A percentile compares a stretch with the other conserved stretches of the same genome.
Conservation (phyloP, 2,113 vertebrate genomes). For the Ariopsis seemanni region DNA sequence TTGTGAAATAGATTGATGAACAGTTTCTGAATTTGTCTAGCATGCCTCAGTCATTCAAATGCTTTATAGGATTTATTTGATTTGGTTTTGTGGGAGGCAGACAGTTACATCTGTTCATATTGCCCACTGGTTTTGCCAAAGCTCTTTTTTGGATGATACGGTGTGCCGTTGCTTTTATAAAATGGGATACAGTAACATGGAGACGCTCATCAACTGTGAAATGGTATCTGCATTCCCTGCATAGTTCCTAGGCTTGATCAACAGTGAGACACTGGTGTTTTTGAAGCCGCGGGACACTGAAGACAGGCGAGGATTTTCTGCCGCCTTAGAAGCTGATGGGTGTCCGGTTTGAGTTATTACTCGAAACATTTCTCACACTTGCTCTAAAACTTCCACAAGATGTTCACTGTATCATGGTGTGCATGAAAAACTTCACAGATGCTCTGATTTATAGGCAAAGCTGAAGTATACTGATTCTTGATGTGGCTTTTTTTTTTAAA, state of each 20-base stretch:
- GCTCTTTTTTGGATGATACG: constrained; percentile 65
- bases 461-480: neutral
- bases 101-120: constrained; percentile 44
- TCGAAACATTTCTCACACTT: constrained; percentile 71
- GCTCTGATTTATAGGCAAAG: constrained; percentile 5
- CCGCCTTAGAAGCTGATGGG: constrained; percentile 70
- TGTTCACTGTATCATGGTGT: constrained; percentile 62
- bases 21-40: neutral
- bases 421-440: constrained; percentile 44
- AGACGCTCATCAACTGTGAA: constrained; percentile 72
- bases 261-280: constrained; percentile 69
- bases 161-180: constrained; percentile 68
- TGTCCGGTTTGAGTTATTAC: constrained; percentile 69
- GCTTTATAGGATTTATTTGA: neutral
- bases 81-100: constrained; percentile 12
- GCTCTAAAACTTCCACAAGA: constrained; percentile 63
- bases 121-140: constrained; percentile 50
- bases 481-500: neutral
- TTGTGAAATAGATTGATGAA: neutral
- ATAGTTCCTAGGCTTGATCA: constrained; percentile 75
- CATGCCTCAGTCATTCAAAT: neutral
- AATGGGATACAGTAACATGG: constrained; percentile 70
- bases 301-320: constrained; percentile 71
- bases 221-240: constrained; percentile 77
- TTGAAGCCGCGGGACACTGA: constrained; percentile 67